Conservation (phyloP, 1,140 invertebrate genomes). For the Charaxes varanes region DNA sequence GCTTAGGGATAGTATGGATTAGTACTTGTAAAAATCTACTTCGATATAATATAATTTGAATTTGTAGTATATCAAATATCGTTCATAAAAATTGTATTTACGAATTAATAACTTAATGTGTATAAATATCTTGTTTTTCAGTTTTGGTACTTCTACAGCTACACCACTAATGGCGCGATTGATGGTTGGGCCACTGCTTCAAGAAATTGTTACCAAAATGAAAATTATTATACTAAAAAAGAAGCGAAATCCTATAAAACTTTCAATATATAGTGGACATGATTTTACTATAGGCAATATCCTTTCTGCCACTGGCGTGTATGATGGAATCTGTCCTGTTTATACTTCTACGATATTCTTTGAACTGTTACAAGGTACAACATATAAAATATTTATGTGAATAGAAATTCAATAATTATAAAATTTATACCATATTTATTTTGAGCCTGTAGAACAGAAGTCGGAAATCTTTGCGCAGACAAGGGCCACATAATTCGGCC, state of each 20-base stretch:
- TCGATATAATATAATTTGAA: too few relatives aligned
- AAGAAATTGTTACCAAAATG: constrained; percentile 78
- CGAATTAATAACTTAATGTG: constrained; percentile 4
- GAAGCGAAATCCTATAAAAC: constrained; percentile 68
- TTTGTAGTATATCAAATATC: background rate
- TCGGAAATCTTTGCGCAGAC: too few relatives aligned
- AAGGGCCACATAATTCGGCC: too few relatives aligned
- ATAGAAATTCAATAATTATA: constrained; percentile 10
- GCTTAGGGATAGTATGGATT: too few relatives aligned
- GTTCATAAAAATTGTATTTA: background rate
- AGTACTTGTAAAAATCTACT: background rate
- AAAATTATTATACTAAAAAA: constrained; percentile 60
- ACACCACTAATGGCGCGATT: constrained; percentile 73
- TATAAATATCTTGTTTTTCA: constrained; percentile 31
- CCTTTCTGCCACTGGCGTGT: constrained; percentile 83
- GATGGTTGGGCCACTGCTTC: constrained; percentile 79
- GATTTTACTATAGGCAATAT: constrained; percentile 88
- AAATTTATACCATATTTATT: constrained; percentile 1
- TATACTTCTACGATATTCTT: constrained; percentile 83
- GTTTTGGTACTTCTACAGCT: constrained; percentile 70
- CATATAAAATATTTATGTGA: too few relatives aligned
- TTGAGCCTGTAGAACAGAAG: too few relatives aligned
- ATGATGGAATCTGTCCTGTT: constrained; percentile 82
- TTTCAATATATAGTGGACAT: constrained; percentile 87
- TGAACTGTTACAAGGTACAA: constrained; percentile 77